Evolutionary conservation across 2,113 vertebrate genomes (phyloP).

Genomic region (Lamprologus sp.): DNA sequence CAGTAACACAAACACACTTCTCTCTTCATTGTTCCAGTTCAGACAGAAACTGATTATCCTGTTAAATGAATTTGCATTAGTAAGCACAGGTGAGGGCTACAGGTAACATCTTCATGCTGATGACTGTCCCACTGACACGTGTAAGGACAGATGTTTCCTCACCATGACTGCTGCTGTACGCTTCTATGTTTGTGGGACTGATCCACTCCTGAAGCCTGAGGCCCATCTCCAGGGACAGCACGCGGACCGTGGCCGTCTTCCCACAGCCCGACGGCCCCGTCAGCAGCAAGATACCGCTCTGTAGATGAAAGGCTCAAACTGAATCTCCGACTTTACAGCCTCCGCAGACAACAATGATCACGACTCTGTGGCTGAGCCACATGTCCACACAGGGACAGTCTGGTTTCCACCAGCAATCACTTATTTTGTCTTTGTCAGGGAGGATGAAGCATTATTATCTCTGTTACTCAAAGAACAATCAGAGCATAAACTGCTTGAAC

Average conservation of each 20-base stretch:
- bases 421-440: neutral
- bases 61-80: neutral
- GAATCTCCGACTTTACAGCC: neutral
- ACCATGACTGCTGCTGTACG: constrained; percentile 75
- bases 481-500: neutral
- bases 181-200: constrained; percentile 79
- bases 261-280: constrained; percentile 92
- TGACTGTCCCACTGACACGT: neutral
- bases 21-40: neutral
- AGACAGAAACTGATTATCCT: neutral
- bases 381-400: neutral
- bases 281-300: constrained; percentile 82
- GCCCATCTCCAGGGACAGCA: constrained; percentile 76
- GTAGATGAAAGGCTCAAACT: neutral
- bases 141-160: neutral
- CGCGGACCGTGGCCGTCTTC: constrained; percentile 84
- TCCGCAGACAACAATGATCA: neutral
- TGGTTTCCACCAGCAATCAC: neutral
- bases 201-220: constrained; percentile 88
- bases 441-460: fast-evolving
- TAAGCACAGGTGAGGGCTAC: neutral
- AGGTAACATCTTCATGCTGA: neutral
- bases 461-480: neutral
- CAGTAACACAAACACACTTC: neutral
- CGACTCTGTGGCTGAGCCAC: neutral